A percentile compares a stretch with the other conserved stretches of the same genome.
phyloP scores from a whole-genome alignment of 2,888 invertebrate species.

The Meteorus cinctellus region DNA sequence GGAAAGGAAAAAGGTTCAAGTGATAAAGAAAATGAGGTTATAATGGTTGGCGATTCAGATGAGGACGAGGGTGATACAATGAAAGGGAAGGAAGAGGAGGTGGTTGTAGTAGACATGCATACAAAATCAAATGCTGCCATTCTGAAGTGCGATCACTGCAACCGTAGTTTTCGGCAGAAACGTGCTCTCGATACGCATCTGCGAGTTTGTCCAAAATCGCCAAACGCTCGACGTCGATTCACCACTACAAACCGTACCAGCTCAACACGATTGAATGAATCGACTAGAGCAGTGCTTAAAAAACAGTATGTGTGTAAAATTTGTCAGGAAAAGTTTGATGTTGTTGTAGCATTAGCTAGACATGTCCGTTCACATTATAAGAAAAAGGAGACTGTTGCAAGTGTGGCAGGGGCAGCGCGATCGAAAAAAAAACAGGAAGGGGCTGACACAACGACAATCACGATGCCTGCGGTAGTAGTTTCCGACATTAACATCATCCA shows the following conservation, averaged over 20 bases:
- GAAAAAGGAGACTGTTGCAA: slow-evolving; percentile 1
- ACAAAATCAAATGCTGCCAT: slow-evolving; percentile 32
- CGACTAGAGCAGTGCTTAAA: slow-evolving; percentile 36
- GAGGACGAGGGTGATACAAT: slow-evolving; percentile 59
- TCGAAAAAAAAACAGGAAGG: not conserved
- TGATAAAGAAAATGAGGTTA: slow-evolving; percentile 70
- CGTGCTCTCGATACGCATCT: slow-evolving; percentile 64
- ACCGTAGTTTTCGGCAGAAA: slow-evolving; percentile 64
- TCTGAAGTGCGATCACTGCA: slow-evolving; percentile 65
- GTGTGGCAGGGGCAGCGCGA: not conserved
- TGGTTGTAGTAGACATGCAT: not conserved
- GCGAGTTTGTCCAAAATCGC: slow-evolving; percentile 64
- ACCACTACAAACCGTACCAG: slow-evolving; percentile 39
- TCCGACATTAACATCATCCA: slow-evolving; percentile 13
- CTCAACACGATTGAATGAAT: slow-evolving; percentile 39
- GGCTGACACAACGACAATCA: not conserved
- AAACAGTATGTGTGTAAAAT: slow-evolving; percentile 67
- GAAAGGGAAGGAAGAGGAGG: not conserved
- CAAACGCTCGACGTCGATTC: slow-evolving; percentile 50
- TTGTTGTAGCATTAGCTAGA: slow-evolving; percentile 67
- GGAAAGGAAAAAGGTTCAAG: slow-evolving; percentile 70
- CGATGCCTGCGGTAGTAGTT: not conserved
- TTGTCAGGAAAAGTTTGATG: slow-evolving; percentile 67
- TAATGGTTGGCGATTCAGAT: slow-evolving; percentile 69
- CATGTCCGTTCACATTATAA: slow-evolving; percentile 60